These are phyloP conservation scores for Cephus pygmeus DNA, from an alignment of 2,888 invertebrate genomes.

Conservation along the genomic window DNA sequence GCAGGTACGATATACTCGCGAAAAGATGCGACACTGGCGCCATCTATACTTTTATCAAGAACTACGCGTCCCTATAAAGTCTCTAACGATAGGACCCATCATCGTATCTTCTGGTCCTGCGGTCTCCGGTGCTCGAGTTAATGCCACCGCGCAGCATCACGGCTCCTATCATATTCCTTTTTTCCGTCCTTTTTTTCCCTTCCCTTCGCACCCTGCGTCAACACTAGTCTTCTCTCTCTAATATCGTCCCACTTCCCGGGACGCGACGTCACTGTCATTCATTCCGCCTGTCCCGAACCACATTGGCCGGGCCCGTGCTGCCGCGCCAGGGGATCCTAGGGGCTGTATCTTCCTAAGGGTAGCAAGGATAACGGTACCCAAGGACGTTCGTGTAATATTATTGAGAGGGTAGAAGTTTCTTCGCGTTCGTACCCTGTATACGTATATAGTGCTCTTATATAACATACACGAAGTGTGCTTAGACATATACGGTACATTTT, in stretches of 20 bases:
- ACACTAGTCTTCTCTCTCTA: neutral
- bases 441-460: too few relatives aligned
- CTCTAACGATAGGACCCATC: slow-evolving; percentile 41
- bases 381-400: neutral
- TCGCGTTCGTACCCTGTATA: neutral
- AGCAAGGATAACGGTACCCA: neutral
- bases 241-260: neutral
- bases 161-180: neutral
- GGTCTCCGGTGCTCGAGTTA: slow-evolving; percentile 12
- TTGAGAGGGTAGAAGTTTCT: neutral
- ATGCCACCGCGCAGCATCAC: slow-evolving; percentile 16
- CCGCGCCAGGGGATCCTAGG: neutral
- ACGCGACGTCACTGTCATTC: neutral
- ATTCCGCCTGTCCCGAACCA: neutral
- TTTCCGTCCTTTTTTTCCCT: neutral
- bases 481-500: neutral
- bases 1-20: neutral
- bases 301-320: neutral
- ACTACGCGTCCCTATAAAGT: neutral
- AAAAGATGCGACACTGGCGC: neutral
- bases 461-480: too few relatives aligned
- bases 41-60: neutral
- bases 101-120: slow-evolving; percentile 31
- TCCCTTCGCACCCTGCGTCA: neutral
- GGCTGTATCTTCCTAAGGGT: neutral